Conservation (phyloP, 2,113 vertebrate species). For the Okapia johnstoni region DNA sequence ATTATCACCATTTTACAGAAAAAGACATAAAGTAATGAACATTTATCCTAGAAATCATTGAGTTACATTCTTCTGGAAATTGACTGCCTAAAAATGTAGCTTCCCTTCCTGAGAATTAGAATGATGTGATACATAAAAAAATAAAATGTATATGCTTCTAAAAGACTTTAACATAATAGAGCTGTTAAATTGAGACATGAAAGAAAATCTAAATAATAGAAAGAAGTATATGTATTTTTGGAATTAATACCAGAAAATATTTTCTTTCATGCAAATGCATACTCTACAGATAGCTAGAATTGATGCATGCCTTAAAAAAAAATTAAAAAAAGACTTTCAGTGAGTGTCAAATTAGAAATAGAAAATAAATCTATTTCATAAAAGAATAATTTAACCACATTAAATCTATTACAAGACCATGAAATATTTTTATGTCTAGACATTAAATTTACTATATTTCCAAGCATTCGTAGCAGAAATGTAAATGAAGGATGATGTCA, state of each 20-base stretch:
- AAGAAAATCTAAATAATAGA: constrained; percentile 7
- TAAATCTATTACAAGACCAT: neutral
- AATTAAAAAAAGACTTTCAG: neutral
- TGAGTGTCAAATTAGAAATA: neutral
- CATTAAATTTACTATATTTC: neutral
- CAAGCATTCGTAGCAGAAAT: neutral
- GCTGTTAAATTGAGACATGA: neutral
- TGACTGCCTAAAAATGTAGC: neutral
- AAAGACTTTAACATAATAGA: neutral
- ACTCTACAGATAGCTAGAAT: neutral
- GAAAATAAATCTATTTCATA: neutral
- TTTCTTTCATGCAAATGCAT: neutral
- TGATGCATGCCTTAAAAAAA: neutral
- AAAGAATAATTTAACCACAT: neutral
- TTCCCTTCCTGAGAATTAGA: neutral
- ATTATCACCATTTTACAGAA: neutral
- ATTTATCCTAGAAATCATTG: neutral
- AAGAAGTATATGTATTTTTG: neutral
- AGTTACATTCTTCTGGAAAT: neutral
- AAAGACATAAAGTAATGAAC: neutral
- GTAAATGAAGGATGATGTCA: neutral
- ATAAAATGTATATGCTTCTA: neutral
- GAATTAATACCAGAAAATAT: neutral
- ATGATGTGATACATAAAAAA: neutral
- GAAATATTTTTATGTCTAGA: neutral